Conservation (phyloP, 2,113 vertebrate genomes). For the Euleptes europaea region DNA sequence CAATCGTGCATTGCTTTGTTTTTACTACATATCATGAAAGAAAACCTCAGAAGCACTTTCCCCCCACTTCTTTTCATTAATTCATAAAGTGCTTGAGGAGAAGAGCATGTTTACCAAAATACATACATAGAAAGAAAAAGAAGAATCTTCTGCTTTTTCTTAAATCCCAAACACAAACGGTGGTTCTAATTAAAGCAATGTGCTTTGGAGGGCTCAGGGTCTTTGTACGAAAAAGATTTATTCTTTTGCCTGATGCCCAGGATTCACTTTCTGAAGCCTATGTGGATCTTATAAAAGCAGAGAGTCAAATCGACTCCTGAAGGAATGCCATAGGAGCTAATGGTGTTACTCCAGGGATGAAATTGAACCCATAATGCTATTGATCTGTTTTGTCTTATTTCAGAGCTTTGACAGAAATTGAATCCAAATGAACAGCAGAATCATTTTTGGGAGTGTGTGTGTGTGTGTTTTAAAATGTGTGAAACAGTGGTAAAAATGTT, state of each 20-base stretch:
- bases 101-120: slow-evolving; percentile 56
- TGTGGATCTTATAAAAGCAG: slow-evolving; percentile 43
- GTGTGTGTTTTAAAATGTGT: background rate
- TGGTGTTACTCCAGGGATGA: slow-evolving; percentile 26
- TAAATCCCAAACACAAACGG: slow-evolving; percentile 41
- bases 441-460: background rate
- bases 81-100: slow-evolving; percentile 41
- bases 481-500: background rate
- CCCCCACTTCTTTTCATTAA: slow-evolving; percentile 29
- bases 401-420: slow-evolving; percentile 23
- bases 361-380: slow-evolving; percentile 10
- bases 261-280: slow-evolving; percentile 34
- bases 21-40: slow-evolving; percentile 22
- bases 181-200: slow-evolving; percentile 46
- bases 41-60: background rate
- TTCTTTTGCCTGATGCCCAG: slow-evolving; percentile 35
- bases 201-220: background rate
- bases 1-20: background rate
- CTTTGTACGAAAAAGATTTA: slow-evolving; percentile 6
- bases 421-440: background rate
- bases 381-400: slow-evolving; percentile 23
- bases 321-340: background rate
- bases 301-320: background rate
- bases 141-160: slow-evolving; percentile 17
- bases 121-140: slow-evolving; percentile 33